These are phyloP conservation scores for Drosophila pachea DNA, from an alignment of 1,140 invertebrate genomes.

Conservation along the genomic window DNA sequence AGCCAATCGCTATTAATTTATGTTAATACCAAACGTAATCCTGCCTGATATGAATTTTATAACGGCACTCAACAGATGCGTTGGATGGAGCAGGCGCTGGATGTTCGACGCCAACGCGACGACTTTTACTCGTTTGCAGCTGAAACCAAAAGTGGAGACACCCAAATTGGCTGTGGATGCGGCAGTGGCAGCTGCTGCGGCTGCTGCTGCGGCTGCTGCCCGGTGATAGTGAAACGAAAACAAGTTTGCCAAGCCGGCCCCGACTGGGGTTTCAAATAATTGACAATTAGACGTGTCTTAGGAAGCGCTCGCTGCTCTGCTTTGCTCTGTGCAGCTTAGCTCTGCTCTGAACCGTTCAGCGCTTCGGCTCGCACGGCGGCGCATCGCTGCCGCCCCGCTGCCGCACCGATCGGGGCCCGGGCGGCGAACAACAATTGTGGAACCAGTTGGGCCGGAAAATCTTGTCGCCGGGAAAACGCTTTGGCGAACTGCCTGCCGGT, in stretches of 20 bases:
- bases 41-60: constrained; percentile 68
- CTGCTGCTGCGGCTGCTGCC: constrained; percentile 7
- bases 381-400: constrained; percentile 1
- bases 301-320: constrained; percentile 47
- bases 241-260: constrained; percentile 36
- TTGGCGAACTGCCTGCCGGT: constrained; percentile 38
- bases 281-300: constrained; percentile 69
- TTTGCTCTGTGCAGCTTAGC: background rate
- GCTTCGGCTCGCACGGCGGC: constrained; percentile 19
- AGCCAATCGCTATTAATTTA: constrained; percentile 63
- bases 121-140: constrained; percentile 65
- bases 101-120: constrained; percentile 14
- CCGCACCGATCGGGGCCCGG: constrained; percentile 25
- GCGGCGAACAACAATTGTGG: constrained; percentile 48
- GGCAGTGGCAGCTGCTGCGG: constrained; percentile 16
- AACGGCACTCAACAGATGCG: constrained; percentile 62
- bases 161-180: constrained; percentile 48
- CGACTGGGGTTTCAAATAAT: constrained; percentile 47
- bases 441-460: constrained; percentile 73
- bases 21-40: constrained; percentile 65
- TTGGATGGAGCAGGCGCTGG: constrained; percentile 6
- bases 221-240: constrained; percentile 41
- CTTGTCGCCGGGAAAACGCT: constrained; percentile 72
- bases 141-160: constrained; percentile 68
- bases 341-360: background rate